Percentiles rank a stretch among this genome's conserved stretches.
Conservation (phyloP, 2,888 invertebrate genomes). For the Chesias legatella region DNA sequence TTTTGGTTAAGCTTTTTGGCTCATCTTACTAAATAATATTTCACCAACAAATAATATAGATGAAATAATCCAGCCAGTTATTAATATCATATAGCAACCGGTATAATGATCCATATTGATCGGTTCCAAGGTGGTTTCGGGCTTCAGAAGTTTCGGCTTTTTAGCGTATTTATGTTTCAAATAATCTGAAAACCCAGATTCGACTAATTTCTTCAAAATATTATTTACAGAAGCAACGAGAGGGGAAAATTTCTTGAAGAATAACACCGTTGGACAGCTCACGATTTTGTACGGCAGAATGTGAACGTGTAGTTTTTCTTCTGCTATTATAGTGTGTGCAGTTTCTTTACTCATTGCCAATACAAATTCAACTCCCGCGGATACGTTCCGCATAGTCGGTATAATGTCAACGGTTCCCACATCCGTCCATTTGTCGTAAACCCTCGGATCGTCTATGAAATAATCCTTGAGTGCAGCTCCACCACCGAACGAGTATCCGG, state of each 20-base stretch:
- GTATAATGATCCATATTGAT: conserved; percentile 53
- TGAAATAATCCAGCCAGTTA: conserved; percentile 52
- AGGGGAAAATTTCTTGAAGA: conserved; percentile 62
- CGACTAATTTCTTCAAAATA: conserved; percentile 45
- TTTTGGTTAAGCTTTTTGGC: neutral
- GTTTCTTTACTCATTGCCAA: conserved; percentile 51
- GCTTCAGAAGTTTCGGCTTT: conserved; percentile 5
- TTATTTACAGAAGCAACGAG: conserved; percentile 41
- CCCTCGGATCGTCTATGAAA: conserved; percentile 44
- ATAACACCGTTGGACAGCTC: conserved; percentile 49
- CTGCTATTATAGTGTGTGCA: conserved; percentile 36
- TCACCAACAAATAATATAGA: conserved; percentile 46
- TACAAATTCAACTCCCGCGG: conserved; percentile 50
- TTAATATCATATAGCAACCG: conserved; percentile 55
- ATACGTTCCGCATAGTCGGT: conserved; percentile 38
- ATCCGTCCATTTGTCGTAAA: conserved; percentile 50
- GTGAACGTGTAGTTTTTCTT: conserved; percentile 39
- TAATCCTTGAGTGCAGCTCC: conserved; percentile 54
- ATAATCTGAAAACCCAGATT: conserved; percentile 52
- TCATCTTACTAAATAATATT: conserved; percentile 35
- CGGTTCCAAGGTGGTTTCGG: conserved; percentile 32
- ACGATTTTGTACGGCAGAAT: conserved; percentile 47
- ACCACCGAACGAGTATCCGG: conserved; percentile 55
- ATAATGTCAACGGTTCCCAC: conserved; percentile 41
- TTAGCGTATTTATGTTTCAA: conserved; percentile 41